Percentiles rank a stretch among this genome's conserved stretches.
These are phyloP conservation scores for Melanostigma gelatinosum DNA, from an alignment of 2,113 vertebrate genomes.

Conservation along the genomic window DNA sequence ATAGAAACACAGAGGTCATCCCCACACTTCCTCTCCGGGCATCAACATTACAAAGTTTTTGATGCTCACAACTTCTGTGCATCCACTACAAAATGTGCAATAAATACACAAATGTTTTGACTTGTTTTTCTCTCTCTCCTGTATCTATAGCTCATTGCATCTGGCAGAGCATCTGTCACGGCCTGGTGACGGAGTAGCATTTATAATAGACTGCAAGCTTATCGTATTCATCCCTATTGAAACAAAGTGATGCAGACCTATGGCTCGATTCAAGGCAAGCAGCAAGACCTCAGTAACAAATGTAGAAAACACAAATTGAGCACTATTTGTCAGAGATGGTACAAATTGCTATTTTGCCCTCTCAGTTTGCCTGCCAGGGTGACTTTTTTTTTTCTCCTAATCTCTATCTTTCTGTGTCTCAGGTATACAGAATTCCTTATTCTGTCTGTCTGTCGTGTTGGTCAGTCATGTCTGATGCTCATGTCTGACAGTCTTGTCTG, in stretches of 20 bases:
- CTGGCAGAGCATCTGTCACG: constrained; percentile 14
- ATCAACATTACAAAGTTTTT: constrained; percentile 17
- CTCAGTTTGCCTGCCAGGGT: background rate
- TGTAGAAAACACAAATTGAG: constrained; percentile 12
- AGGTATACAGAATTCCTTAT: background rate
- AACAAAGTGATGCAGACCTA: constrained; percentile 41
- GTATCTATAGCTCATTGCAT: constrained; percentile 13
- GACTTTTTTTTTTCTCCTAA: constrained; percentile 5
- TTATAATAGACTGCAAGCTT: constrained; percentile 19
- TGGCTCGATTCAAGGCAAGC: too few relatives aligned
- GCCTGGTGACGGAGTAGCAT: background rate
- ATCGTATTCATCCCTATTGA: constrained; percentile 32
- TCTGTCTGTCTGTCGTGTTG: background rate
- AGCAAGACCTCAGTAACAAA: background rate
- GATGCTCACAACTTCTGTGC: background rate
- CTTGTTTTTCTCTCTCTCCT: background rate
- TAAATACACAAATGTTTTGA: background rate
- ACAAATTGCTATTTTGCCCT: constrained; percentile 16
- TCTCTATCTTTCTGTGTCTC: background rate
- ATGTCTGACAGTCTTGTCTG: too few relatives aligned
- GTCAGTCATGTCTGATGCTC: background rate
- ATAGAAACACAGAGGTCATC: constrained; percentile 13
- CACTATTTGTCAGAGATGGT: constrained; percentile 49
- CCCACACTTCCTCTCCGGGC: background rate
- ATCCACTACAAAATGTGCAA: constrained; percentile 3